Conservation (phyloP, 1,140 invertebrate genomes). For the Liolophura sinensis region DNA sequence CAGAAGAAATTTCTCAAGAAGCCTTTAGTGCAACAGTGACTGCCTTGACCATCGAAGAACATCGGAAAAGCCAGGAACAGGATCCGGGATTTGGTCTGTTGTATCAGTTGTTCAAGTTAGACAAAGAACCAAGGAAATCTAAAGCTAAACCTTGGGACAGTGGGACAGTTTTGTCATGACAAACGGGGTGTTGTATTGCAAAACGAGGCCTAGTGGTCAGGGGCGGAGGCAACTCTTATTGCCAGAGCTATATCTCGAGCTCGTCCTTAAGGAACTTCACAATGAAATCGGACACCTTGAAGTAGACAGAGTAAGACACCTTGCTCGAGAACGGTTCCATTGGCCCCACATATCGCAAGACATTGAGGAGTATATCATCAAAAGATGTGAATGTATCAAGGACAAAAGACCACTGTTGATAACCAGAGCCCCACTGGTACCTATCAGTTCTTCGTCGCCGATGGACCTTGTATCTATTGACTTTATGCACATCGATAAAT, state of each 20-base stretch:
- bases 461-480: constrained; percentile 17
- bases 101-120: too few relatives aligned
- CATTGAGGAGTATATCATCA: constrained; percentile 11
- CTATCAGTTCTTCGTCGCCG: constrained; percentile 8
- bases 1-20: too few relatives aligned
- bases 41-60: too few relatives aligned
- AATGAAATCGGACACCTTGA: constrained; percentile 17
- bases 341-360: constrained; percentile 19
- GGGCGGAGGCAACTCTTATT: constrained; percentile 18
- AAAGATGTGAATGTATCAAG: constrained; percentile 7
- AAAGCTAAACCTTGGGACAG: too few relatives aligned
- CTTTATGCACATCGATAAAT: constrained; percentile 16
- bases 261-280: constrained; percentile 12
- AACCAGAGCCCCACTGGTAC: constrained; percentile 7
- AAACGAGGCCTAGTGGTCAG: too few relatives aligned
- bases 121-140: too few relatives aligned
- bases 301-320: constrained; percentile 3
- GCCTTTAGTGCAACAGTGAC: too few relatives aligned
- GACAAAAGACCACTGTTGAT: background rate
- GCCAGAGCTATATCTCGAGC: background rate
- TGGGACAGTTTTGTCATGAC: too few relatives aligned
- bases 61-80: too few relatives aligned
- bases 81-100: too few relatives aligned
- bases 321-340: constrained; percentile 11
- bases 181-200: too few relatives aligned